Conservation (phyloP, 2,113 vertebrate genomes). For the Strix uralensis region DNA sequence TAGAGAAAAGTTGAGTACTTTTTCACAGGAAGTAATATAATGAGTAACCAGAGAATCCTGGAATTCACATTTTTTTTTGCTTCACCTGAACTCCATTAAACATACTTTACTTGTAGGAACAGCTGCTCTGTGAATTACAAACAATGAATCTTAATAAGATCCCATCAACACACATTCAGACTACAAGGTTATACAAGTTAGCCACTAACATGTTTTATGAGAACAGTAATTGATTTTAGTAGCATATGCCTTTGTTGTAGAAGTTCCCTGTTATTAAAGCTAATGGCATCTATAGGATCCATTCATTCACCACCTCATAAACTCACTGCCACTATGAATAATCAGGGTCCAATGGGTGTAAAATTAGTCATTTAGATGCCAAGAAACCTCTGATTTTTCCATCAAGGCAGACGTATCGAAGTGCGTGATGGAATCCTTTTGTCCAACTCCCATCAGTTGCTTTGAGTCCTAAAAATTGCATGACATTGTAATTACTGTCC, state of each 20-base stretch:
- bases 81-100: neutral
- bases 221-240: slow-evolving; percentile 13
- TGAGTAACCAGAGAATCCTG: neutral
- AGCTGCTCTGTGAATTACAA: neutral
- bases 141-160: neutral
- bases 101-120: neutral
- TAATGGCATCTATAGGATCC: slow-evolving; percentile 22
- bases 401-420: neutral
- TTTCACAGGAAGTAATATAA: neutral
- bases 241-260: slow-evolving; percentile 6
- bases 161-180: neutral
- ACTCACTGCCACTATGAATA: slow-evolving; percentile 7
- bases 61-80: neutral
- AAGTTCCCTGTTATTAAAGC: slow-evolving; percentile 11
- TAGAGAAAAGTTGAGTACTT: neutral
- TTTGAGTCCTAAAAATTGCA: neutral
- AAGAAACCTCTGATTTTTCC: slow-evolving; percentile 9
- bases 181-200: neutral
- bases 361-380: slow-evolving; percentile 27
- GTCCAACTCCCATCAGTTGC: neutral
- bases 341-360: neutral
- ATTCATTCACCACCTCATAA: slow-evolving; percentile 22
- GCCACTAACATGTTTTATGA: neutral
- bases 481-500: neutral
- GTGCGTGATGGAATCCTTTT: neutral